Evolutionary conservation across 92 coral and sea anemone species (phyloP).

Genomic region (Siderastrea siderea): DNA sequence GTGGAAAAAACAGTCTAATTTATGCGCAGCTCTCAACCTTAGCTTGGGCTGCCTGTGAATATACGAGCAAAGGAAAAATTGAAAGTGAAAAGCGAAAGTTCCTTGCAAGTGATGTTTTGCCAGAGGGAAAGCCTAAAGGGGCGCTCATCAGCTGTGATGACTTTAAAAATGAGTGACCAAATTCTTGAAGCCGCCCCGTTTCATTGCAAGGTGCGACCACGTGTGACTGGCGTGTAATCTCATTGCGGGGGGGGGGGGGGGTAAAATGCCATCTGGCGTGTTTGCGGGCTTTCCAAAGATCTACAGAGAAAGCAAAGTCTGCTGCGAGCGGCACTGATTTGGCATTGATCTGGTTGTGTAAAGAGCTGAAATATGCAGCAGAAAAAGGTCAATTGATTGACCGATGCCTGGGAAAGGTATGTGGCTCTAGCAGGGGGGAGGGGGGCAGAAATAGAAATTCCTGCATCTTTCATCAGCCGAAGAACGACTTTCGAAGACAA

Average conservation of each 20-base stretch:
- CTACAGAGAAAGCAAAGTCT: constrained; percentile 28
- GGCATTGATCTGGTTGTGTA: constrained; percentile 65
- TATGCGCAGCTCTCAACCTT: too few species aligned
- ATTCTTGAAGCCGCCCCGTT: constrained; percentile 56
- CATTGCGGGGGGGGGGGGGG: constrained; percentile 58
- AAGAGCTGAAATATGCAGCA: constrained; percentile 71
- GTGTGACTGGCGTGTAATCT: constrained; percentile 67
- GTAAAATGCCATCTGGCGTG: constrained; percentile 62
- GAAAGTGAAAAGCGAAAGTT: constrained; percentile 32
- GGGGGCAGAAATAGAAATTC: constrained; percentile 42
- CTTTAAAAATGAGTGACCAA: constrained; percentile 69
- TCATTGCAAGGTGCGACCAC: constrained; percentile 49
- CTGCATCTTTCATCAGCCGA: constrained; percentile 48
- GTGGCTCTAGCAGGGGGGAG: constrained; percentile 41
- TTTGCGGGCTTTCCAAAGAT: constrained; percentile 42
- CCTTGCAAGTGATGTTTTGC: constrained; percentile 39
- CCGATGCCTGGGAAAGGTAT: constrained; percentile 73
- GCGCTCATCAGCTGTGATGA: constrained; percentile 63
- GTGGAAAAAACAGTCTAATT: too few species aligned
- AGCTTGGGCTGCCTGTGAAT: too few species aligned
- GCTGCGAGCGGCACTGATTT: constrained; percentile 56
- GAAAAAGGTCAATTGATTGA: constrained; percentile 64
- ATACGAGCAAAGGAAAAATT: constrained; percentile 53
- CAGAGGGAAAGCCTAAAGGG: constrained; percentile 42
- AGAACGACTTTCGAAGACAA: constrained; percentile 67